Percentiles rank a stretch among this genome's conserved stretches.
Conservation (phyloP, 1,140 invertebrate genomes). For the Triops longicaudatus region DNA sequence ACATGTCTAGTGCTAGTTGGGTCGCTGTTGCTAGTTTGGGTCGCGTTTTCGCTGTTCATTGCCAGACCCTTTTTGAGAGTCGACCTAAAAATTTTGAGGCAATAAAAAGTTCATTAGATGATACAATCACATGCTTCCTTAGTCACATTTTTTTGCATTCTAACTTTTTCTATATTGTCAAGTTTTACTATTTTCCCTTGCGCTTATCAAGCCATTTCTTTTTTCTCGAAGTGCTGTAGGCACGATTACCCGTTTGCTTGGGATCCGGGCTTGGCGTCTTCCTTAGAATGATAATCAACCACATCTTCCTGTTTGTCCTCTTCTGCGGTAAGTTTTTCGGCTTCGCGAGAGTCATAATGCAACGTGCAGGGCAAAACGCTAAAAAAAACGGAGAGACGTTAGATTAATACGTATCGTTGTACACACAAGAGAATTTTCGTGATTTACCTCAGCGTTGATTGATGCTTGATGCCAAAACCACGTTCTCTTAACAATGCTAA, state of each 20-base stretch:
- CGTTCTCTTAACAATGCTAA: constrained; percentile 34
- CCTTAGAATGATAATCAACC: constrained; percentile 17
- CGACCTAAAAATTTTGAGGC: neutral
- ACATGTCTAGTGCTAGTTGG: neutral
- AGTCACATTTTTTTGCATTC: neutral
- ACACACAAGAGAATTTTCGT: constrained; percentile 19
- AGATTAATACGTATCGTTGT: constrained; percentile 12
- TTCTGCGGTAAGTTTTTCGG: constrained; percentile 26
- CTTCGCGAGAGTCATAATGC: constrained; percentile 33
- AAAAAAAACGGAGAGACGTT: constrained; percentile 22
- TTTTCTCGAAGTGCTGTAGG: neutral
- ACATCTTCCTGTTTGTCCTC: constrained; percentile 23
- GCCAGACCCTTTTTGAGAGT: neutral
- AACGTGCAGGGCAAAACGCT: constrained; percentile 36
- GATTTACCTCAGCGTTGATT: constrained; percentile 37
- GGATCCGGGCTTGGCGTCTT: constrained; percentile 21
- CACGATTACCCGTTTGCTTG: constrained; percentile 22
- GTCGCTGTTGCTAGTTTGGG: neutral
- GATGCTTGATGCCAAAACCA: constrained; percentile 35
- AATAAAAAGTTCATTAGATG: neutral
- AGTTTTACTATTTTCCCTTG: too few species aligned
- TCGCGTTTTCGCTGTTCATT: constrained; percentile 9
- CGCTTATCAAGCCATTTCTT: constrained; percentile 19
- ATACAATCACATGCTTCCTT: neutral
- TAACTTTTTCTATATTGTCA: neutral